Evolutionary conservation across 2,797 vertebrate genomes (phyloP).

Genomic region (Podargus strigoides): DNA sequence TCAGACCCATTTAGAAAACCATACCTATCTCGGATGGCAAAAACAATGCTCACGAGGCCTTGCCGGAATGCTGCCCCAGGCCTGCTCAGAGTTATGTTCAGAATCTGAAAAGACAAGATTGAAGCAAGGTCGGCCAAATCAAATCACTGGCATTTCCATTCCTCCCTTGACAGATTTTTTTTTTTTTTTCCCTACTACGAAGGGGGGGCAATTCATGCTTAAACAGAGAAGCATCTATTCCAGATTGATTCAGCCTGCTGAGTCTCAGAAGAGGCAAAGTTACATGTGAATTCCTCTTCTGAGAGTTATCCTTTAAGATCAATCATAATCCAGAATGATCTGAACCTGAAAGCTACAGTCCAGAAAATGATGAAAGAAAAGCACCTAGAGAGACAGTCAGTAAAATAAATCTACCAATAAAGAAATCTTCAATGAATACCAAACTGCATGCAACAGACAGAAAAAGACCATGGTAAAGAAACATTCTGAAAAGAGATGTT

Average conservation of each 20-base stretch:
- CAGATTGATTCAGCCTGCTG: not conserved
- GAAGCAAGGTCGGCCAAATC: not conserved
- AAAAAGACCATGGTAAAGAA: not conserved
- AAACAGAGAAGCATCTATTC: not conserved
- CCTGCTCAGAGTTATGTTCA: conserved; percentile 83
- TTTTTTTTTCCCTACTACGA: not conserved
- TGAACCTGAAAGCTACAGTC: not conserved
- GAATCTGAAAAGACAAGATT: conserved; percentile 76
- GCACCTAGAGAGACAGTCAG: not conserved
- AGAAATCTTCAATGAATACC: not conserved
- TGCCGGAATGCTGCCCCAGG: conserved; percentile 69
- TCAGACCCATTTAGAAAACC: conserved; percentile 85
- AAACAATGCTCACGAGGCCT: conserved; percentile 86
- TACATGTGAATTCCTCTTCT: not conserved
- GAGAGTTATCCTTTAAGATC: not conserved
- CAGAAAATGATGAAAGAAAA: not conserved
- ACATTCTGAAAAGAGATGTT: not conserved
- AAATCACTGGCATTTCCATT: not conserved
- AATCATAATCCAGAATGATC: not conserved
- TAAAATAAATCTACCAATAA: not conserved
- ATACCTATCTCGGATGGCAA: conserved; percentile 76
- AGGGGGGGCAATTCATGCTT: not conserved
- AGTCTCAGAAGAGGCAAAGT: not conserved
- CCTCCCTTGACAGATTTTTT: not conserved
- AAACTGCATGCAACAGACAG: not conserved